Evolutionary conservation across 1,140 invertebrate species (phyloP).

Genomic region (Cotesia vestalis): DNA sequence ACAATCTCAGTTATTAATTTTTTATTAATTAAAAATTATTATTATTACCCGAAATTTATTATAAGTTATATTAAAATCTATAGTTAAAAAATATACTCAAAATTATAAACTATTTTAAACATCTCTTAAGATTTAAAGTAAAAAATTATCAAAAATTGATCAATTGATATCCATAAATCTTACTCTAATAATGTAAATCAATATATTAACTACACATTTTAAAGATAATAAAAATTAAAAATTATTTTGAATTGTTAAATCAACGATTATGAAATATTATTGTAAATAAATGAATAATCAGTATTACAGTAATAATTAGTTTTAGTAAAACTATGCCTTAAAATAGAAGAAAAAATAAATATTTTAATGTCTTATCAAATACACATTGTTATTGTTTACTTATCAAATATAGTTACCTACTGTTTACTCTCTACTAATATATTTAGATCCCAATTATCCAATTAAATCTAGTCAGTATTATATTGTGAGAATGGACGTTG

Average conservation of each 20-base stretch:
- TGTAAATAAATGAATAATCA: constrained; percentile 64
- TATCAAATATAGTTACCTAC: background rate
- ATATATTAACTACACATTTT: background rate
- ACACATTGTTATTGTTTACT: background rate
- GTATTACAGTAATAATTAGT: constrained; percentile 64
- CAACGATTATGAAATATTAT: constrained; percentile 39
- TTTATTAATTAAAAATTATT: too few relatives aligned
- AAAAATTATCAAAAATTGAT: too few relatives aligned
- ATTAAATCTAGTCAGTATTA: too few relatives aligned
- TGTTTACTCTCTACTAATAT: background rate
- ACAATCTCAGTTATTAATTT: too few relatives aligned
- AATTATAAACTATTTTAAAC: too few relatives aligned
- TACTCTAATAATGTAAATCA: constrained; percentile 16
- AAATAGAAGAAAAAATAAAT: constrained; percentile 54
- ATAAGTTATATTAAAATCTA: too few relatives aligned
- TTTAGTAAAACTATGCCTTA: constrained; percentile 54
- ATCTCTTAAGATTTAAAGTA: too few relatives aligned
- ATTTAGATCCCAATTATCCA: too few relatives aligned
- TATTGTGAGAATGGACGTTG: too few relatives aligned
- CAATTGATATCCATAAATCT: too few relatives aligned
- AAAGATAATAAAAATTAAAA: constrained; percentile 52
- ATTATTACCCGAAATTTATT: too few relatives aligned
- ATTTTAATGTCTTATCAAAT: constrained; percentile 47
- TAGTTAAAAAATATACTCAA: too few relatives aligned
- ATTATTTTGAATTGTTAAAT: constrained; percentile 53